A percentile compares a stretch with the other conserved stretches of the same genome.
Conservation (phyloP, 2,888 invertebrate genomes). For the Imbricaverruca yamaguchii region DNA sequence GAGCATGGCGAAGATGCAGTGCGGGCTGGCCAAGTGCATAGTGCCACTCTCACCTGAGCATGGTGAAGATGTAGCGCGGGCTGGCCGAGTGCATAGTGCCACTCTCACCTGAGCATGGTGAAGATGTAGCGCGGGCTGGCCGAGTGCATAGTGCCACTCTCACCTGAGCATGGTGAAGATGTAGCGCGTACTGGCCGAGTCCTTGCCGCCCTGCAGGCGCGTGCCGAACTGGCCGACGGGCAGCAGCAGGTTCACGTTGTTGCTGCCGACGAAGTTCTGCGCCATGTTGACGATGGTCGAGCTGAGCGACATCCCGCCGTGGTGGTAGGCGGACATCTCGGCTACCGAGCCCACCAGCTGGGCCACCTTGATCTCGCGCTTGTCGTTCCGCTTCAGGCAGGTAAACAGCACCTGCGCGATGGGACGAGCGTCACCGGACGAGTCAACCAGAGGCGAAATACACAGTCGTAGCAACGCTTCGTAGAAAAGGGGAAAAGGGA, state of each 20-base stretch:
- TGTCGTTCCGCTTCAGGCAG: slow-evolving; percentile 92
- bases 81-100: not conserved
- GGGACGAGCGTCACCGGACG: no score
- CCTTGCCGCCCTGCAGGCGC: slow-evolving; percentile 72
- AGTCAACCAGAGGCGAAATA: no score
- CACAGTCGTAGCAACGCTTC: no score
- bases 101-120: slow-evolving; percentile 58
- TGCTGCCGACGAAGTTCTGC: slow-evolving; percentile 96
- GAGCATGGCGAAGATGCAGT: no score
- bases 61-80: no score
- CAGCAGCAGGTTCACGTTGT: slow-evolving; percentile 89
- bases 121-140: slow-evolving; percentile 98
- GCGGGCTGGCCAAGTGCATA: no score
- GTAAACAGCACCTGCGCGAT: slow-evolving; percentile 68
- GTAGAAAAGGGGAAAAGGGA: no score
- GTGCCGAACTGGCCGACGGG: slow-evolving; percentile 61
- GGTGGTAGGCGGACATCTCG: slow-evolving; percentile 96
- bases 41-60: not conserved
- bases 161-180: no score
- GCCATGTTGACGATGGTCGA: slow-evolving; percentile 94
- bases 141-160: no score
- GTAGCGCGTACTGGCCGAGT: no score
- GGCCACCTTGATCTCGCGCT: slow-evolving; percentile 91
- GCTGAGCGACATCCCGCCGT: slow-evolving; percentile 91
- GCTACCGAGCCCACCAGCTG: slow-evolving; percentile 97